These are phyloP conservation scores for Lacerta viridis DNA, from an alignment of 2,797 vertebrate genomes.

Conservation along the genomic window DNA sequence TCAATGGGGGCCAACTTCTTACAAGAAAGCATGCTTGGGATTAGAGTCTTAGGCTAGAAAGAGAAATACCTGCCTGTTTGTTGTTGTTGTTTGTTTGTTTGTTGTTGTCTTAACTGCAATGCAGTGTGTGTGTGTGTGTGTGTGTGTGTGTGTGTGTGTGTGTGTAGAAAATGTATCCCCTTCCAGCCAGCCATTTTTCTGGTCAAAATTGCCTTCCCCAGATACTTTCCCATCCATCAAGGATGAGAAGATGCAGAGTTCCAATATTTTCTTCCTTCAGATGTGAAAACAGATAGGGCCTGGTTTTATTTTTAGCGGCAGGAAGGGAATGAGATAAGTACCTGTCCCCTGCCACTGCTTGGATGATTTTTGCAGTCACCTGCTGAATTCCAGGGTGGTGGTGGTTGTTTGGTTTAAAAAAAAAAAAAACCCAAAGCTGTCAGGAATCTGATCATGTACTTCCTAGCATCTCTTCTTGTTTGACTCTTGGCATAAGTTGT, in stretches of 20 bases:
- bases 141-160: too few species aligned
- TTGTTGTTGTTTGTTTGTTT: too few species aligned
- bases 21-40: background rate
- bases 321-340: background rate
- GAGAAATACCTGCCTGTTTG: too few species aligned
- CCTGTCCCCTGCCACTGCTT: background rate
- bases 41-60: too few species aligned
- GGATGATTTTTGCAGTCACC: background rate
- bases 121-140: too few species aligned
- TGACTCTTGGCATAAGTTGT: background rate
- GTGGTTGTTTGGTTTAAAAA: too few species aligned
- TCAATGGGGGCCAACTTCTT: background rate
- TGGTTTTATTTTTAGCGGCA: background rate
- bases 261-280: background rate
- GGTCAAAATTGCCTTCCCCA: background rate
- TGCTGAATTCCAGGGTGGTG: background rate
- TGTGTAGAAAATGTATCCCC: background rate
- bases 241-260: background rate
- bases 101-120: too few species aligned
- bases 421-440: background rate
- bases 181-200: slow-evolving; percentile 4
- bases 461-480: background rate
- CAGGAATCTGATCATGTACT: background rate
- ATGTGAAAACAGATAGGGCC: background rate
- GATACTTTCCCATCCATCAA: background rate